A percentile compares a stretch with the other conserved stretches of the same genome.
Conservation (phyloP, 2,888 invertebrate species). For the Ornithoptera alexandrae region DNA sequence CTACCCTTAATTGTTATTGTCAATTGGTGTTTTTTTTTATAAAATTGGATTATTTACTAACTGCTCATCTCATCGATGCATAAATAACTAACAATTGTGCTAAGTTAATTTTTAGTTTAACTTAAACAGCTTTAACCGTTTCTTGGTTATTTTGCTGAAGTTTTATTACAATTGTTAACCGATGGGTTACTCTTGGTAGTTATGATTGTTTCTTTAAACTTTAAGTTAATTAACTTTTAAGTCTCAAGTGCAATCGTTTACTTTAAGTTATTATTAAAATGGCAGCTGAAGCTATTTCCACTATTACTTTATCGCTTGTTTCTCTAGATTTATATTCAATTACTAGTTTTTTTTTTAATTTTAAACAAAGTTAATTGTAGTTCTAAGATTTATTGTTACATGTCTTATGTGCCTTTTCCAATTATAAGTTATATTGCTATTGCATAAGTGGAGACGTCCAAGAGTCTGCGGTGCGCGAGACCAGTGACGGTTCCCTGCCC, state of each 20-base stretch:
- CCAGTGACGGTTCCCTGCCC: conserved; percentile 12
- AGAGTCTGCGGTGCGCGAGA: neutral
- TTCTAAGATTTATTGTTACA: neutral
- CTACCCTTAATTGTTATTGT: too few relatives aligned
- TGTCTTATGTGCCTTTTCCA: conserved; percentile 1
- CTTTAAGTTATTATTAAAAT: conserved; percentile 5
- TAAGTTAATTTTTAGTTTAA: too few relatives aligned
- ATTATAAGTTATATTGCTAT: neutral
- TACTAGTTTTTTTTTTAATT: conserved; percentile 4
- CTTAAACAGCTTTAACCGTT: too few relatives aligned
- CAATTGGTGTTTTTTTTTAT: neutral
- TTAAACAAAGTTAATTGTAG: conserved; percentile 11
- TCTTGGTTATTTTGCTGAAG: too few relatives aligned
- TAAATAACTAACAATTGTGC: neutral
- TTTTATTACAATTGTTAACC: too few relatives aligned
- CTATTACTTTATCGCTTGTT: conserved; percentile 5
- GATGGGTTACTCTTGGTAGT: too few relatives aligned
- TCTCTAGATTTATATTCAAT: conserved; percentile 9
- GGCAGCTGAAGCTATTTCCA: conserved; percentile 27
- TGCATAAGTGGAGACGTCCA: neutral
- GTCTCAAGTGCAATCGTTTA: conserved; percentile 10
- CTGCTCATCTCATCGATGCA: conserved; percentile 1
- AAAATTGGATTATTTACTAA: neutral
- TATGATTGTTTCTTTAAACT: too few relatives aligned
- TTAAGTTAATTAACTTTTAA: too few relatives aligned